phyloP scores from a whole-genome alignment of 2,113 vertebrate species.

The Cinclus mexicanus region DNA sequence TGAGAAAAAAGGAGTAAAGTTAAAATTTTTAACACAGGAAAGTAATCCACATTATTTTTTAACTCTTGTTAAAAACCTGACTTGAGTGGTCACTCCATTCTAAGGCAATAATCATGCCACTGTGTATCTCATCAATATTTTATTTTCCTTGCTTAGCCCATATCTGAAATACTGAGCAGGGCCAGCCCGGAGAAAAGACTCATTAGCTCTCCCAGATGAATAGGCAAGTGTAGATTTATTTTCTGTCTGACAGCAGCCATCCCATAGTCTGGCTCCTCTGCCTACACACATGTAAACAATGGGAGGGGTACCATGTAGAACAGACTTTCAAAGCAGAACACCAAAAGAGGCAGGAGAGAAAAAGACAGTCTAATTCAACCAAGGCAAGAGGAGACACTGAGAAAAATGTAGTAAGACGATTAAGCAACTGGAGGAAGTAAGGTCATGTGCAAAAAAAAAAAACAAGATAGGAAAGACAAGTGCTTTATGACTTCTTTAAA shows the following conservation, averaged over 20 bases:
- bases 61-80: background rate
- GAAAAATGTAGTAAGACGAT: background rate
- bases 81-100: background rate
- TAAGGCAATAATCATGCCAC: background rate
- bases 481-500: background rate
- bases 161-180: background rate
- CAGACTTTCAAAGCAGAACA: constrained; percentile 37
- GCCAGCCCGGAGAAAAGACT: background rate
- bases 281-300: constrained; percentile 60
- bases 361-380: background rate
- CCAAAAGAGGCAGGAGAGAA: background rate
- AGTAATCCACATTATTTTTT: background rate
- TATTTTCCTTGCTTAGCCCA: background rate
- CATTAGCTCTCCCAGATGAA: background rate
- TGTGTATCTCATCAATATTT: background rate
- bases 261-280: constrained; percentile 46
- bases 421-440: background rate
- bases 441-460: background rate
- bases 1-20: background rate
- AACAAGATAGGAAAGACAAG: background rate
- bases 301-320: constrained; percentile 54
- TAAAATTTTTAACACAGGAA: background rate
- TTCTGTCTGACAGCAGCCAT: constrained; percentile 27
- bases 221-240: background rate
- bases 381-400: background rate